Conservation (phyloP, 2,888 invertebrate species). For the Melanostoma scalare region DNA sequence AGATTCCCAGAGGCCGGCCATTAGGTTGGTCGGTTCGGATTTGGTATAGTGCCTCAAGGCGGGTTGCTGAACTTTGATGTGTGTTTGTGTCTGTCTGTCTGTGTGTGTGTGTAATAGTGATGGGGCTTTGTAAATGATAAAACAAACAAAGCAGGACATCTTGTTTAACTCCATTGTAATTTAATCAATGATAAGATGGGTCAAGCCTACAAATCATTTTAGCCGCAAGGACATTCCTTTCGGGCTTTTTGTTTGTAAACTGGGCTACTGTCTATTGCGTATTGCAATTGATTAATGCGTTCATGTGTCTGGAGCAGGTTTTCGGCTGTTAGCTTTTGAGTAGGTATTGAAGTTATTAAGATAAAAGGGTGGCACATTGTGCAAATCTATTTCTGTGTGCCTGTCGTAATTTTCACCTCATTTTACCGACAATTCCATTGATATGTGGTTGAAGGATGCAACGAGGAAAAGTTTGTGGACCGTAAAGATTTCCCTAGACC, state of each 20-base stretch:
- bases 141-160: slow-evolving; percentile 72
- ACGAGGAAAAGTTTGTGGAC: background rate
- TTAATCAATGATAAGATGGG: slow-evolving; percentile 73
- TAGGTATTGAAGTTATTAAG: slow-evolving; percentile 36
- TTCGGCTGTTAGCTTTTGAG: background rate
- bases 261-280: slow-evolving; percentile 4
- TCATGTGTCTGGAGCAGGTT: slow-evolving; percentile 62
- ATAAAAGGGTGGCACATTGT: slow-evolving; percentile 29
- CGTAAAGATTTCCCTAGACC: too few relatives aligned
- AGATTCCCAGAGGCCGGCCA: slow-evolving; percentile 50
- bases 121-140: slow-evolving; percentile 56
- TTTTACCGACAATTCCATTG: slow-evolving; percentile 25
- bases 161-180: slow-evolving; percentile 70
- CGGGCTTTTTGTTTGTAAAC: slow-evolving; percentile 33
- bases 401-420: slow-evolving; percentile 34
- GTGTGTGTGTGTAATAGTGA: background rate
- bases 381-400: slow-evolving; percentile 19
- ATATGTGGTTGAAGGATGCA: slow-evolving; percentile 3
- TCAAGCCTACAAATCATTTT: slow-evolving; percentile 73
- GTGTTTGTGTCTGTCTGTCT: slow-evolving; percentile 1
- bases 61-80: slow-evolving; percentile 44
- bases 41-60: slow-evolving; percentile 28
- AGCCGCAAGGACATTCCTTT: slow-evolving; percentile 63
- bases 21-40: background rate
- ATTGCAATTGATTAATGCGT: slow-evolving; percentile 73